phyloP scores from a whole-genome alignment of 2,797 vertebrate species.

The Denticeps clupeoides region DNA sequence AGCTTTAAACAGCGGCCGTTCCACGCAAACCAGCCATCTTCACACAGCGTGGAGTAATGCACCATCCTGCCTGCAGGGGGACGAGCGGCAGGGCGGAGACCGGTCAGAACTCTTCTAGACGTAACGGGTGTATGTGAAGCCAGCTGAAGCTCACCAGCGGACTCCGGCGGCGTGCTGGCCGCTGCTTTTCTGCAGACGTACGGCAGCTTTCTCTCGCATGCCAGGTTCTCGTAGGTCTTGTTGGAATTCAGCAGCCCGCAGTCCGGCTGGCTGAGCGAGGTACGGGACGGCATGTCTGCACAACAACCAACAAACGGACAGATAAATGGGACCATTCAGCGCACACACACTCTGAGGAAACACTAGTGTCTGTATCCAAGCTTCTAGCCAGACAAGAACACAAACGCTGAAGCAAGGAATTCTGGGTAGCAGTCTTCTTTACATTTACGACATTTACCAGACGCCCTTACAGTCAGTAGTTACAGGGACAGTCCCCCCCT shows the following conservation, averaged over 20 bases:
- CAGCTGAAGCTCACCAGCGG: conserved; percentile 67
- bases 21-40: conserved; percentile 63
- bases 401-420: too few species aligned
- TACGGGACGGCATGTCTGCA: background rate
- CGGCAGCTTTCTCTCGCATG: conserved; percentile 66
- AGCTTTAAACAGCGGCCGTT: conserved; percentile 74
- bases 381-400: too few species aligned
- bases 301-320: background rate
- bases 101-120: too few species aligned
- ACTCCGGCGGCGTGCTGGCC: conserved; percentile 29
- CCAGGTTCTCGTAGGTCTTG: conserved; percentile 57
- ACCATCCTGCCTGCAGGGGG: conserved; percentile 53
- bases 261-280: conserved; percentile 51
- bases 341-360: too few species aligned
- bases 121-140: too few species aligned
- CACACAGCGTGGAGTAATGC: conserved; percentile 66
- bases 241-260: conserved; percentile 67
- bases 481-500: too few species aligned
- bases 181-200: conserved; percentile 82
- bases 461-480: too few species aligned
- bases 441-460: too few species aligned
- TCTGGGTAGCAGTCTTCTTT: background rate
- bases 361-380: too few species aligned
- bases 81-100: too few species aligned
- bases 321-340: too few species aligned